Conservation (phyloP, 1,140 invertebrate species). For the Cyrtorhinus lividipennis region DNA sequence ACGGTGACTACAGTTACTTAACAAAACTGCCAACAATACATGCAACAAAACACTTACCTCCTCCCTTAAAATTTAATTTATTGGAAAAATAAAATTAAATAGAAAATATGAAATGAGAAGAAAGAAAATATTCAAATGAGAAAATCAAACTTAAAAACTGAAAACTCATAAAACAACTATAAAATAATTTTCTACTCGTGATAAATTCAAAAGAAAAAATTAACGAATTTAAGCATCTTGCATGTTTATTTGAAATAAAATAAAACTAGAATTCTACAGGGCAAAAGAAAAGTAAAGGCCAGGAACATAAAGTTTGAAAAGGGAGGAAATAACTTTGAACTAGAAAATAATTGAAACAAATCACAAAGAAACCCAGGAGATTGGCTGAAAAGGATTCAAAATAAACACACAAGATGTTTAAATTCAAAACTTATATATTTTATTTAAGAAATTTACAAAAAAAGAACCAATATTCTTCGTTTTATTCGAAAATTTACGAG, state of each 20-base stretch:
- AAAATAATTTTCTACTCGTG: too few relatives aligned
- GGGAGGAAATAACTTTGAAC: background rate
- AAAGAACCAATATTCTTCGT: background rate
- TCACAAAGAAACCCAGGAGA: background rate
- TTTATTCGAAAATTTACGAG: background rate
- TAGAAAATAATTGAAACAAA: background rate
- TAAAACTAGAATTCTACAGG: background rate
- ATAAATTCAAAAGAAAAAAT: background rate
- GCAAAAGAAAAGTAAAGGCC: background rate
- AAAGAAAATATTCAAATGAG: too few relatives aligned
- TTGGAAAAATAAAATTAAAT: too few relatives aligned
- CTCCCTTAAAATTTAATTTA: too few relatives aligned
- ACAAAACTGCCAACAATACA: too few relatives aligned
- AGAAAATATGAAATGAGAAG: too few relatives aligned
- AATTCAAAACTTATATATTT: conserved; percentile 10
- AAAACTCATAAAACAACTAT: too few relatives aligned
- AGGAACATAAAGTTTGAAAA: background rate
- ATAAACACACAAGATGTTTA: conserved; percentile 6
- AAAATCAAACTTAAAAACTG: too few relatives aligned
- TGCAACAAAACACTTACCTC: too few relatives aligned
- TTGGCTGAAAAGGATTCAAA: background rate
- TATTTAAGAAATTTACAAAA: conserved; percentile 3
- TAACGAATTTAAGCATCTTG: conserved; percentile 5
- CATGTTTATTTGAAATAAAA: conserved; percentile 1
- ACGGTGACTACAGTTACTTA: too few relatives aligned